These are phyloP conservation scores for Plebejus argus DNA, from an alignment of 2,888 invertebrate genomes.

Conservation along the genomic window DNA sequence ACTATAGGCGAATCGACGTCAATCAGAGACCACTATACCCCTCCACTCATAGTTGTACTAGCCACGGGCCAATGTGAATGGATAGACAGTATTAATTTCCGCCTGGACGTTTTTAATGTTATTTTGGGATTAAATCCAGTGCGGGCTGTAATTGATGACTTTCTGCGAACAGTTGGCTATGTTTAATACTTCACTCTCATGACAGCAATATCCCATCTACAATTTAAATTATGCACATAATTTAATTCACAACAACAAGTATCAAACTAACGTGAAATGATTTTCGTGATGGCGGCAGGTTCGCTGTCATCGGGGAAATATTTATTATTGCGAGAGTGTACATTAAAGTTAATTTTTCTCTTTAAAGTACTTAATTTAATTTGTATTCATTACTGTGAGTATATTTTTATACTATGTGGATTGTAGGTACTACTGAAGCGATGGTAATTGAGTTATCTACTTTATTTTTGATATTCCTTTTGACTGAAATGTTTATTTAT, in stretches of 20 bases:
- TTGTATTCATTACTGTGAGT: neutral
- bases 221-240: slow-evolving; percentile 41
- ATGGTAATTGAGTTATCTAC: too few relatives aligned
- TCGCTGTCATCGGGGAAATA: slow-evolving; percentile 1
- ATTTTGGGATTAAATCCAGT: neutral
- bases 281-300: neutral
- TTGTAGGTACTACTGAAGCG: too few relatives aligned
- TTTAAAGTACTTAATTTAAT: neutral
- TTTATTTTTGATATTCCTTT: too few relatives aligned
- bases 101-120: neutral
- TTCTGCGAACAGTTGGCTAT: neutral
- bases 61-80: neutral
- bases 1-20: too few relatives aligned
- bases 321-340: neutral
- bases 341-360: neutral
- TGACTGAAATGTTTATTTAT: too few relatives aligned
- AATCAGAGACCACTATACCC: too few relatives aligned
- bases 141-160: neutral
- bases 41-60: too few relatives aligned
- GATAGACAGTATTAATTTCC: neutral
- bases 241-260: slow-evolving; percentile 7
- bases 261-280: slow-evolving; percentile 5
- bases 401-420: neutral
- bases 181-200: slow-evolving; percentile 8
- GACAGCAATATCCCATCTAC: slow-evolving; percentile 31